A percentile compares a stretch with the other conserved stretches of the same genome.
Evolutionary conservation across 2,113 vertebrate genomes (phyloP).

Genomic region (Xenopus tropicalis): UCB_Xtro_10.0 CM004444.2:137901501-137902000

Average conservation of each 20-base stretch:
- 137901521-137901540: no score
- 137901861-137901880: constrained; percentile 86
- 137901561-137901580: not conserved
- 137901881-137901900: constrained; percentile 79
- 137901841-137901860: not conserved
- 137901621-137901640: constrained; percentile 76
- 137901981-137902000: constrained; percentile 83
- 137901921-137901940: constrained; percentile 73
- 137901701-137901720: constrained; percentile 54
- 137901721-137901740: constrained; percentile 87
- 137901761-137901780: no score
- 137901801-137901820: no score
- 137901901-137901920: constrained; percentile 74
- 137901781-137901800: no score
- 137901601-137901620: constrained; percentile 67
- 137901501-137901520: no score
- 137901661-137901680: constrained; percentile 68
- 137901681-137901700: constrained; percentile 71
- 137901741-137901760: constrained; percentile 79
- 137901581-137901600: no score
- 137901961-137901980: constrained; percentile 78
- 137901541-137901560: no score
- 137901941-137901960: constrained; percentile 86
- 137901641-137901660: constrained; percentile 53
- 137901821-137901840: no score